Base-by-base conservation (phyloP, 2,888 invertebrate genomes). In the Smittia aterrima region DNA sequence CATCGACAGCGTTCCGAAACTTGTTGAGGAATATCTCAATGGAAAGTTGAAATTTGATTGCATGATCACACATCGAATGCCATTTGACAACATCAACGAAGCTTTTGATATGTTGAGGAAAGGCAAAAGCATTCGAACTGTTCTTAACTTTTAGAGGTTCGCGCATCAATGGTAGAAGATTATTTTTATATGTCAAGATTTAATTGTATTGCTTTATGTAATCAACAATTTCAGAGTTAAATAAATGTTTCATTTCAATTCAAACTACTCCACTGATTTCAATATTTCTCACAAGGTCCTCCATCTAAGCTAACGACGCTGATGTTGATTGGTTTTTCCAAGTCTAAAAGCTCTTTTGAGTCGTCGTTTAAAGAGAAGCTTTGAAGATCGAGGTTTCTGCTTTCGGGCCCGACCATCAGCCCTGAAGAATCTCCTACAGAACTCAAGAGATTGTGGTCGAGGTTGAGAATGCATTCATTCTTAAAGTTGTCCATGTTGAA, bases 31-130 rank as follows among this genome's bases (percentile, higher is more conserved):
- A 72, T 96, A 96, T 81, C 79, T 93, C 80, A 83, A 85, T 1
- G 90, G 92, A 73, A 89, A 92, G 80, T 81, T 97, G 74, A 88
- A 90, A 77, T 85, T 97, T 74, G 95, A 97, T 82, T 92, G 92
- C 78, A 96, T 96, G 84, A 87, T 95, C 11, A 90, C 93, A 0
- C 92, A 93, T 80, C 87, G 85, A 78, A 82, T 93, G 76, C 83
- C 86, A 0, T 86, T 96, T 77, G 86, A 87, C 1, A 85, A 94
- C 77, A 92, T 97, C 78, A 96, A 96, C 81, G 89, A 93, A 78
- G 94, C 93, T 0, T 95, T 97, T 84, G 88, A 92, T 78, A 84
- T 94, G 72, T 89, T 97, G 87, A 94, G 95, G 78, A 83, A 86
- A 22, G 95, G 95, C 67, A 85, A 89, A 79, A 86, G 85, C 4